These are phyloP conservation scores for Perccottus glenii DNA, from an alignment of 2,113 vertebrate genomes.

Conservation along the genomic window DNA sequence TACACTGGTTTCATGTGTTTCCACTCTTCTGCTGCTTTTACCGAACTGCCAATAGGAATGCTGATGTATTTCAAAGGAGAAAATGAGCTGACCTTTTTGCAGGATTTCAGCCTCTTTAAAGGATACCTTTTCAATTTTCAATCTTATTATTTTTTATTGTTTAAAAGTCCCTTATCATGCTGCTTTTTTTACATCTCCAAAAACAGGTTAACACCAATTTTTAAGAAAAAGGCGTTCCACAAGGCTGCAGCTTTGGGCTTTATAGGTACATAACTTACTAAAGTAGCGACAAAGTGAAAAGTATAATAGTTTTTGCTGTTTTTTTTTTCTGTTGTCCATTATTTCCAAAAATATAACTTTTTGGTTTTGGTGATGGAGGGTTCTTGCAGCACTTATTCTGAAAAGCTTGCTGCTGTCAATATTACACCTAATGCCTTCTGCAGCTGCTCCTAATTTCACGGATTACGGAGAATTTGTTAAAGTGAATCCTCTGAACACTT, in stretches of 20 bases:
- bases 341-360: neutral
- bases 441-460: slow-evolving; percentile 23
- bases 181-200: too few relatives aligned
- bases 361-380: neutral
- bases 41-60: slow-evolving; percentile 4
- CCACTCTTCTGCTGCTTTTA: slow-evolving; percentile 9
- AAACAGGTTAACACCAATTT: too few relatives aligned
- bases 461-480: slow-evolving; percentile 26
- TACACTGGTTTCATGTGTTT: slow-evolving; percentile 9
- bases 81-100: neutral
- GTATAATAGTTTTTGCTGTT: too few relatives aligned
- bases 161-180: neutral
- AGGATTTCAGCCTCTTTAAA: neutral
- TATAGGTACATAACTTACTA: too few relatives aligned
- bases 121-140: neutral
- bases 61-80: slow-evolving; percentile 5
- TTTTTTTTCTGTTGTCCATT: too few relatives aligned
- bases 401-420: neutral
- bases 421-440: slow-evolving; percentile 13
- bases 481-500: slow-evolving; percentile 39
- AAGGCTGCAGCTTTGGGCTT: too few relatives aligned
- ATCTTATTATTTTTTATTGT: too few relatives aligned
- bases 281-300: too few relatives aligned
- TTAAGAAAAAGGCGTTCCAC: too few relatives aligned
- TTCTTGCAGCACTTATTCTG: neutral